A percentile compares a stretch with the other conserved stretches of the same genome.
phyloP scores from a whole-genome alignment of 2,113 vertebrate genomes.

The Tragulus kanchil region DNA sequence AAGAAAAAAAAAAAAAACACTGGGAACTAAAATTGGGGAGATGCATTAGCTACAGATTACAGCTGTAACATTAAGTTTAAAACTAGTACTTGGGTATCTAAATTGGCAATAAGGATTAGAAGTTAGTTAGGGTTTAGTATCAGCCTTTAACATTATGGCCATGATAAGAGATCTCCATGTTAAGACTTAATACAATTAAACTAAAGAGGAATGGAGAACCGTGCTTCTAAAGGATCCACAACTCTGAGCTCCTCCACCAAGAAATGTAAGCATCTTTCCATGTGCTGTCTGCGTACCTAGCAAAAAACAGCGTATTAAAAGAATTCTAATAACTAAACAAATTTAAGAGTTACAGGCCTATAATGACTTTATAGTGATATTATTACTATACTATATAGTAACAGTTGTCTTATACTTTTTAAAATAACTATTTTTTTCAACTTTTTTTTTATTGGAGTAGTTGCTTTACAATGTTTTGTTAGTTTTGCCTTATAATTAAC shows the following conservation, averaged over 20 bases:
- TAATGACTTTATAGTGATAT: background rate
- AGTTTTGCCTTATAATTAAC: background rate
- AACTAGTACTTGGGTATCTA: background rate
- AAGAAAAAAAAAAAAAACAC: no score
- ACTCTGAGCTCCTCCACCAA: constrained; percentile 97
- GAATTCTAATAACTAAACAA: constrained; percentile 31
- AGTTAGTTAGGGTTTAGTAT: background rate
- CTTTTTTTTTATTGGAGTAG: background rate
- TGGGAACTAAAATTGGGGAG: constrained; percentile 8
- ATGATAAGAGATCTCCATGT: background rate
- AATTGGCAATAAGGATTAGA: background rate
- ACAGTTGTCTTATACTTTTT: background rate
- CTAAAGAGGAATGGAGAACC: constrained; percentile 52
- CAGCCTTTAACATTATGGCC: background rate
- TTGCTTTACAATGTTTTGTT: background rate
- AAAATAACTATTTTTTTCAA: background rate
- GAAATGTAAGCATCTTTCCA: constrained; percentile 96
- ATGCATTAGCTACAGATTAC: background rate
- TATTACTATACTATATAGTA: background rate
- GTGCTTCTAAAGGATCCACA: constrained; percentile 93
- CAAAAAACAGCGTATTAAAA: background rate
- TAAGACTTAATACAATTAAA: constrained; percentile 33
- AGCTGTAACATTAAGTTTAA: background rate
- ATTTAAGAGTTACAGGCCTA: background rate
- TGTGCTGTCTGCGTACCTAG: constrained; percentile 98